Conservation (phyloP, 2,888 invertebrate genomes). For the Cyclophora punctaria region DNA sequence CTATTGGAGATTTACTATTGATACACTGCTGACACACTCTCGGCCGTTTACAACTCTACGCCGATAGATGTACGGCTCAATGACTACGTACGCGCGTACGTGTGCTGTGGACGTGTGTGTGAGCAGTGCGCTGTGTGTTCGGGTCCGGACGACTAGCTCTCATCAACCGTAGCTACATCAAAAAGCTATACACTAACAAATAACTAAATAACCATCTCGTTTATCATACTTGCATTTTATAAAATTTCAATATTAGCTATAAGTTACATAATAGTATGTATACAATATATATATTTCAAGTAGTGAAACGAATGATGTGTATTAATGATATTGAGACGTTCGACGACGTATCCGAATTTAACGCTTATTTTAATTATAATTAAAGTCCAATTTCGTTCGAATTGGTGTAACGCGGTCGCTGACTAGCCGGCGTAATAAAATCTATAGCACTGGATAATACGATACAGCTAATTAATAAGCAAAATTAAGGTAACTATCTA, state of each 20-base stretch:
- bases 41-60: background rate
- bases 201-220: slow-evolving; percentile 51
- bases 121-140: background rate
- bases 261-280: slow-evolving; percentile 18
- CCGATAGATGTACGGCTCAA: background rate
- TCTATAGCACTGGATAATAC: slow-evolving; percentile 21
- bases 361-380: slow-evolving; percentile 16
- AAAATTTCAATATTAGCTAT: slow-evolving; percentile 33
- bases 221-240: slow-evolving; percentile 31
- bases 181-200: slow-evolving; percentile 61
- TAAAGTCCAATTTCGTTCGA: slow-evolving; percentile 15
- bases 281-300: slow-evolving; percentile 32
- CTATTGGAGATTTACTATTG: background rate
- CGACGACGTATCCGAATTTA: slow-evolving; percentile 18
- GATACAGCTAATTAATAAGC: slow-evolving; percentile 10
- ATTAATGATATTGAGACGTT: slow-evolving; percentile 55
- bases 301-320: slow-evolving; percentile 64
- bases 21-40: slow-evolving; percentile 1
- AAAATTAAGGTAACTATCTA: slow-evolving; percentile 5
- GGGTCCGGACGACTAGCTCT: slow-evolving; percentile 24
- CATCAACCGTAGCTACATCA: slow-evolving; percentile 45
- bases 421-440: slow-evolving; percentile 32
- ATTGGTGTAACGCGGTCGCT: slow-evolving; percentile 23
- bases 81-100: background rate
- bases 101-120: background rate